Conservation (phyloP, 2,888 invertebrate genomes). For the Acanthopleura granulata region DNA sequence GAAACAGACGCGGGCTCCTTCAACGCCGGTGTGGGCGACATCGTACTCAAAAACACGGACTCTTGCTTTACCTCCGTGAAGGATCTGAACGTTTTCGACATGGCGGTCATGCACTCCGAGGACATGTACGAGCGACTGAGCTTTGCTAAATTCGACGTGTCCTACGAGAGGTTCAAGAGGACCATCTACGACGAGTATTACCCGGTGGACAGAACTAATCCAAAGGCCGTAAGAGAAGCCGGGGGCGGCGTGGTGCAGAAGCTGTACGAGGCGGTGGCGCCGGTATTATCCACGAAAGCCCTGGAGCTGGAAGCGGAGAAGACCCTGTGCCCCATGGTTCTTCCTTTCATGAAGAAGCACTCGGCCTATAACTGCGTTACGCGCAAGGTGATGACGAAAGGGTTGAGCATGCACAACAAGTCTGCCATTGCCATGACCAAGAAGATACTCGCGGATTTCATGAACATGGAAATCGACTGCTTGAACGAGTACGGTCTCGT, state of each 20-base stretch:
- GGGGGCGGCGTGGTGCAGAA: neutral
- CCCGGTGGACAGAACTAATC: neutral
- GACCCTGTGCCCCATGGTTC: neutral
- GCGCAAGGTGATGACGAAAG: neutral
- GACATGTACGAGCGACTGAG: neutral
- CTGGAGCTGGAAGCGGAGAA: conserved; percentile 1
- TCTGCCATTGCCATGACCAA: neutral
- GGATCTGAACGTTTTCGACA: neutral
- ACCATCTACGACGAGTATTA: neutral
- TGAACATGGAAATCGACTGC: neutral
- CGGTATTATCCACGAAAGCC: neutral
- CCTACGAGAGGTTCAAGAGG: neutral
- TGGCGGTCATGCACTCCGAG: neutral
- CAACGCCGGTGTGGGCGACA: too few relatives aligned
- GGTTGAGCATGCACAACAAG: neutral
- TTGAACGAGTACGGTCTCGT: conserved; percentile 1
- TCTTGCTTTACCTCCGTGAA: neutral
- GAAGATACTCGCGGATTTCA: conserved; percentile 1
- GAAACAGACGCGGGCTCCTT: too few relatives aligned
- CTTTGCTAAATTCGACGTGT: neutral
- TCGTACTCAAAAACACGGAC: neutral
- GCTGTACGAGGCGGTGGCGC: neutral
- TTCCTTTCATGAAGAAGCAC: neutral
- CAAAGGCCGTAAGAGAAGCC: neutral
- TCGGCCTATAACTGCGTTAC: neutral